These are phyloP conservation scores for Syngnathus acus DNA, from an alignment of 2,797 vertebrate species.

Conservation along the genomic window DNA sequence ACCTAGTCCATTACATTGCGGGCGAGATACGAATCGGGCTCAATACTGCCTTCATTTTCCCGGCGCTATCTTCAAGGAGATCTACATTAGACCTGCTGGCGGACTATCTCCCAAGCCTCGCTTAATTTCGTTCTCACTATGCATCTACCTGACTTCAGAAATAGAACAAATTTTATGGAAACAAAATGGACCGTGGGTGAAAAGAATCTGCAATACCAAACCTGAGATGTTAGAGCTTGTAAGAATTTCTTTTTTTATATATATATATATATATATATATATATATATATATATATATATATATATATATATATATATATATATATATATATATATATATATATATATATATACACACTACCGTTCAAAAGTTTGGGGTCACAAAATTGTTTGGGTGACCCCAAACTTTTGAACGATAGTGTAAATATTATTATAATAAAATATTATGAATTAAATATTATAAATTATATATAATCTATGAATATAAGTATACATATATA, in stretches of 20 bases:
- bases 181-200: conserved; percentile 30
- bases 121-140: conserved; percentile 45
- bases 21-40: conserved; percentile 53
- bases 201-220: neutral
- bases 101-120: conserved; percentile 34
- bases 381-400: no score
- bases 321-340: no score
- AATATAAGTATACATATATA: no score
- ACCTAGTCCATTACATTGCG: conserved; percentile 56
- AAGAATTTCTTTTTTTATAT: neutral
- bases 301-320: no score
- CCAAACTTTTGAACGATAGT: no score
- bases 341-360: no score
- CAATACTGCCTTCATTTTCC: conserved; percentile 50
- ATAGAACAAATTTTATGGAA: conserved; percentile 14
- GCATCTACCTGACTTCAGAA: conserved; percentile 22
- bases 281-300: no score
- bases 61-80: conserved; percentile 47
- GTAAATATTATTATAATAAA: no score
- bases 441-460: no score
- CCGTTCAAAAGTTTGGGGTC: no score
- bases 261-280: no score
- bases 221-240: neutral
- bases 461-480: no score
- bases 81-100: conserved; percentile 46